Evolutionary conservation across 2,888 invertebrate species (phyloP).

Genomic region (Drosophila cracens): DNA sequence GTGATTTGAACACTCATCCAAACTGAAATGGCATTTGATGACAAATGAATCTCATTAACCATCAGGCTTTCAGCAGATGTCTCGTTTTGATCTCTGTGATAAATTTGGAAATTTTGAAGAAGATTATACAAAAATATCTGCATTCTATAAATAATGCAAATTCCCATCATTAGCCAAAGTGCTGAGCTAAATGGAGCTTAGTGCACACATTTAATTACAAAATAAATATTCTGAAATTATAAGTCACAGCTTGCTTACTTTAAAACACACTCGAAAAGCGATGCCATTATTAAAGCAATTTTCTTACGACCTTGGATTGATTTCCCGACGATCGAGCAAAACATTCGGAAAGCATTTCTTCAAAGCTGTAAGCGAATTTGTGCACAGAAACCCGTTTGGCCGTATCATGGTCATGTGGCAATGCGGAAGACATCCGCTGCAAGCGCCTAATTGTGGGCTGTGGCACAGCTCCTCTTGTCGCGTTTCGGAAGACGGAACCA

Average conservation of each 20-base stretch:
- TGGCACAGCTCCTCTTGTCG: conserved; percentile 34
- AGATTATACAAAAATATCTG: neutral
- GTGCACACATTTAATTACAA: neutral
- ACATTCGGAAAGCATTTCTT: conserved; percentile 32
- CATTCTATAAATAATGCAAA: neutral
- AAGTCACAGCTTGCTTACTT: neutral
- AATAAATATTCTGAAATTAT: neutral
- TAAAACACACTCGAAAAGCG: neutral
- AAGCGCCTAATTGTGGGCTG: conserved; percentile 66
- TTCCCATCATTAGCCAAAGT: neutral
- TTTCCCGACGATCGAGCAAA: conserved; percentile 25
- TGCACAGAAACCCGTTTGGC: conserved; percentile 60
- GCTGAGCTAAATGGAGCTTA: neutral
- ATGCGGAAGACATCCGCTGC: conserved; percentile 63
- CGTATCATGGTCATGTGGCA: conserved; percentile 46
- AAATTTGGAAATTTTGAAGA: neutral
- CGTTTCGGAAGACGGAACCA: conserved; percentile 72
- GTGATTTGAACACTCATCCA: neutral
- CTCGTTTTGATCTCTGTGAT: neutral
- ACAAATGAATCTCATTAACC: neutral
- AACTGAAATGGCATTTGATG: neutral
- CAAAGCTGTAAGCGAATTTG: conserved; percentile 22
- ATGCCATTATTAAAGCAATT: conserved; percentile 5
- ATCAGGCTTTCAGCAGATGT: neutral
- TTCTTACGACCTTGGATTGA: conserved; percentile 29